Evolutionary conservation across 2,888 invertebrate species (phyloP), one percentile per base, ranked within the genome.

Genomic region (Aradus depressus): DNA sequence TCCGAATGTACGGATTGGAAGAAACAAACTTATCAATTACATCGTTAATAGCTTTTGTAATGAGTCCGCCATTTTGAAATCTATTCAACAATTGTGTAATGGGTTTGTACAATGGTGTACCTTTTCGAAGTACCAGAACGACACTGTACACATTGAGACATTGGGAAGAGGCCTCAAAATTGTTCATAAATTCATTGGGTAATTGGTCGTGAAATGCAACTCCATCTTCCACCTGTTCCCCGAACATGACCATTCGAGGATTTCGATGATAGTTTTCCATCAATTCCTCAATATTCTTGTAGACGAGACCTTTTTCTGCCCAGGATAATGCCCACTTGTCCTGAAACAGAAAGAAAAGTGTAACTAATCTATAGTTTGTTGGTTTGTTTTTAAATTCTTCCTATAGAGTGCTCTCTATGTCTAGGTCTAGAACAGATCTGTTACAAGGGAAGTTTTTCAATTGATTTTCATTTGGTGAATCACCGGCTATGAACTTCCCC

Each of bases 21-120:
- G 8, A 8, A 5, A 16, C 6, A 5, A 35, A 10, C 6, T n/a
- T 35, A n/a, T 8, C 5, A 6, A 35, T 14, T n/a, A n/a, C 16
- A n/a, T 50, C 26, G 14, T 48, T 21, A 28, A 38, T 37, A 10
- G 42, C 10, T 34, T 43, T 41, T 16, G 38, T 16, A 18, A 47
- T 6, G 5, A 51, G 12, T 8, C 51, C 51, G 12, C 21, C 38
- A 12, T 38, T 45, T 4, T 39, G 51, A 22, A 26, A 44, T 21
- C 51, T 26, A 3, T 16, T 14, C 14, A 51, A 31, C 21, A 25
- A 16, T 19, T 38, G 44, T n/a, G 38, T 23, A 16, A 51, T 8
- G 12, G 51, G 51, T 31, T 22, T 51, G 26, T 39, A 34, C 19
- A 34, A 51, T 3, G 51, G 51, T 1, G 51, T 22, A 1, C 51